A percentile compares a stretch with the other conserved stretches of the same genome.
phyloP scores from a whole-genome alignment of 2,113 vertebrate genomes.

The Loxodonta africana region DNA sequence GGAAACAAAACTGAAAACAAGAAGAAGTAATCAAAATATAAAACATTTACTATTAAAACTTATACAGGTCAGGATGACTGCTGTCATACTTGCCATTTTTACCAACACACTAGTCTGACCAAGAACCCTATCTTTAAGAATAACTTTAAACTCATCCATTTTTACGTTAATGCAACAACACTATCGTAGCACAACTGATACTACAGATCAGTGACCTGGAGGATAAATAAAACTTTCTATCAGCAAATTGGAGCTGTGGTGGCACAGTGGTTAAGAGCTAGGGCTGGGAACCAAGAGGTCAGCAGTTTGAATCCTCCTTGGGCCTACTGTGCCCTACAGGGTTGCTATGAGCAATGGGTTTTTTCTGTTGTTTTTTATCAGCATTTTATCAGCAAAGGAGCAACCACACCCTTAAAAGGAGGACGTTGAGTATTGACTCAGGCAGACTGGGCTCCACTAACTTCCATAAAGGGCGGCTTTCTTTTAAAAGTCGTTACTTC shows the following conservation, averaged over 20 bases:
- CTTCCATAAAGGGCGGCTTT: neutral
- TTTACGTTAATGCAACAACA: slow-evolving; percentile 13
- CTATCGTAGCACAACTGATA: neutral
- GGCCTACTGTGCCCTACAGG: too few relatives aligned
- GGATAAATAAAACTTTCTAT: slow-evolving; percentile 19
- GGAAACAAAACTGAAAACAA: neutral
- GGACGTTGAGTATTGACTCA: neutral
- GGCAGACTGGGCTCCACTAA: neutral
- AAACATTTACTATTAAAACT: neutral
- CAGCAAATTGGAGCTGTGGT: neutral
- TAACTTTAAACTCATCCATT: neutral
- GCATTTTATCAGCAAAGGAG: slow-evolving; percentile 38
- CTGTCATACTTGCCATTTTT: neutral
- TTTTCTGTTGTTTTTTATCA: too few relatives aligned
- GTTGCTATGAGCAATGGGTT: too few relatives aligned
- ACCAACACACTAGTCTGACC: neutral
- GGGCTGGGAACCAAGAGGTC: too few relatives aligned
- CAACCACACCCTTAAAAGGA: slow-evolving; percentile 46
- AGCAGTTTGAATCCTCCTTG: too few relatives aligned
- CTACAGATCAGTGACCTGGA: slow-evolving; percentile 23
- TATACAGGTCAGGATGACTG: neutral
- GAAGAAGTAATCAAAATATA: slow-evolving; percentile 33
- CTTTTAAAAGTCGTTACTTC: neutral
- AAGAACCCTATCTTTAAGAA: neutral
- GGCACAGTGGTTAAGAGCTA: too few relatives aligned